Evolutionary conservation across 2,888 invertebrate genomes (phyloP).

Genomic region (Cryptus viduatorius): DNA sequence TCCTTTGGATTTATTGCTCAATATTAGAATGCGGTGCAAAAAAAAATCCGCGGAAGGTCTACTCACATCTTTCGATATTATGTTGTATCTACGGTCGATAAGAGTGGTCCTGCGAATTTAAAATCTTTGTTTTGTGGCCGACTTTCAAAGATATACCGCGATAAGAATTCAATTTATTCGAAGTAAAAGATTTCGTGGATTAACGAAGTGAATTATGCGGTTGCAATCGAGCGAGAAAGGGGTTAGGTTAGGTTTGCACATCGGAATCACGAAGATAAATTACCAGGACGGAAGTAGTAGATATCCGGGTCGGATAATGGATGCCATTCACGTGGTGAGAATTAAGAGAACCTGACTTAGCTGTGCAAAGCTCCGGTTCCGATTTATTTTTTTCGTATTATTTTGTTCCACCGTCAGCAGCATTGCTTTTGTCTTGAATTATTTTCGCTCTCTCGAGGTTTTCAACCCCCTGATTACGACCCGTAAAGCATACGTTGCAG

Average conservation of each 20-base stretch:
- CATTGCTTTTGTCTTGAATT: neutral
- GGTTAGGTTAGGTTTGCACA: conserved; percentile 23
- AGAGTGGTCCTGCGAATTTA: neutral
- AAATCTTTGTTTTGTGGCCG: neutral
- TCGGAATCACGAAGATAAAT: conserved; percentile 24
- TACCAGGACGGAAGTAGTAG: conserved; percentile 15
- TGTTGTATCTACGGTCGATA: neutral
- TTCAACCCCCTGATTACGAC: neutral
- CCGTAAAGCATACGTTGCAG: neutral
- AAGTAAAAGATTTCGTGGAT: conserved; percentile 15
- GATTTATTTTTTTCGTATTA: neutral
- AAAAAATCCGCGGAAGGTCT: neutral
- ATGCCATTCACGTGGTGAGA: conserved; percentile 18
- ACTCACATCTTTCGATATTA: neutral
- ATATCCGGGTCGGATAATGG: conserved; percentile 15
- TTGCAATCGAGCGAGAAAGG: no score
- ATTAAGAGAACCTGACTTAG: conserved; percentile 7
- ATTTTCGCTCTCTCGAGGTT: neutral
- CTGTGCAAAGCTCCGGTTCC: neutral
- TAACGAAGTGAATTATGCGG: conserved; percentile 39
- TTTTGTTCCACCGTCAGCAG: neutral
- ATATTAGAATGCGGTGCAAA: conserved; percentile 24
- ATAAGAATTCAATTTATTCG: conserved; percentile 37
- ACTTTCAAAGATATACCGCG: conserved; percentile 1
- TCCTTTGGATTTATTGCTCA: conserved; percentile 44